Base-by-base conservation (phyloP, 2,113 vertebrate genomes). In the Phoxinus phoxinus region DNA sequence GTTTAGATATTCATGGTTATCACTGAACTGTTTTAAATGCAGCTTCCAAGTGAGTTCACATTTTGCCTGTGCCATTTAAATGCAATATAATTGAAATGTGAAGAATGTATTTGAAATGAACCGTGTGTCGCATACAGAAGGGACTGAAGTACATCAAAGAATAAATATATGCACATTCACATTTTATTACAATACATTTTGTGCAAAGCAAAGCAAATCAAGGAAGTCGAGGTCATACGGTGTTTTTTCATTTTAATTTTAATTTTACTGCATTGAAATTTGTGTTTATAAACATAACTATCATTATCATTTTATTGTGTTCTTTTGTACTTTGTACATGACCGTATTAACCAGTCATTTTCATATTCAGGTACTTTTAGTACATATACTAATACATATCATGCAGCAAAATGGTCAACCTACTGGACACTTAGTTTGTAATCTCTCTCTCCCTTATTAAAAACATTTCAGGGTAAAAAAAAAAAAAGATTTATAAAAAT, bases 1-100 rank as follows among this genome's bases (percentile, higher is more conserved):
- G 46, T 81, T 44, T n/a, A 81, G 61, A 81, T 37, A 71, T 75
- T 84, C 46, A 69, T 56, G 7, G 30, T 9, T 78, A 69, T 89
- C 80, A 87, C 87, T 86, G 44, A 48, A 48, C n/a, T 30, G 17
- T 48, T 81, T 81, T 81, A 48, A 89, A 56, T 61, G 30, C 56
- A 88, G 88, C 56, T n/a, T 44, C 44, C 44, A 69, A 9, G 44
- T 4, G 63, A 48, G 63, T 32, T 69, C 59, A 48, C 79, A 81
- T 81, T 81, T 81, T 81, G 61, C 58, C 58, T 11, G n/a, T 27
- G 58, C 58, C 58, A 80, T 44, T 80, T 80, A 80, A 80, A 80
- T 63, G n/a, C 37, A 65, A 65, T 80, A 80, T 63, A 63, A 80
- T 65, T 65, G 13, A 61, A 46, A 65, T 80, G n/a, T 46, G 78